Percentiles rank a stretch among this genome's conserved stretches.
phyloP scores from a whole-genome alignment of 2,797 vertebrate species.

The Dromococcyx pavoninus region DNA sequence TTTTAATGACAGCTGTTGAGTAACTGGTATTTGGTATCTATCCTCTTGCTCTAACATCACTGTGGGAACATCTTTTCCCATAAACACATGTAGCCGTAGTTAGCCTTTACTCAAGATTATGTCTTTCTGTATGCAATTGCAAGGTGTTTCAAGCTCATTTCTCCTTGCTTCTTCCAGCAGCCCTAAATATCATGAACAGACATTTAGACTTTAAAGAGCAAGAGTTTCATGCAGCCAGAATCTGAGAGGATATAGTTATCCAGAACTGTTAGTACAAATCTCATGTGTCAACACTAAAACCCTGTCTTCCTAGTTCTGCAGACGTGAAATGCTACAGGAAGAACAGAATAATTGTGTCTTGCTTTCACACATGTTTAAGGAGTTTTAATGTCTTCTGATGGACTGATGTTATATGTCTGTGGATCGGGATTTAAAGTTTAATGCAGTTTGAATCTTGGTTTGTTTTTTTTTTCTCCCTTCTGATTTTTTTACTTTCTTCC shows the following conservation, averaged over 20 bases:
- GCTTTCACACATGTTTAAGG: background rate
- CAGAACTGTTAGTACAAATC: background rate
- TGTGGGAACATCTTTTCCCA: background rate
- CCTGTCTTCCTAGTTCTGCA: background rate
- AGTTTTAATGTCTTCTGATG: conserved; percentile 6
- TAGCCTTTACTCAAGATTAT: background rate
- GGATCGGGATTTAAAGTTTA: conserved; percentile 27
- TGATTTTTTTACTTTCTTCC: background rate
- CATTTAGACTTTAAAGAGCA: background rate
- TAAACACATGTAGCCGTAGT: background rate
- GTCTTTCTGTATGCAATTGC: background rate
- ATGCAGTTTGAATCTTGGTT: background rate
- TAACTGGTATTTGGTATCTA: background rate
- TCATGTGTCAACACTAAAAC: background rate
- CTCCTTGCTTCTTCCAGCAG: background rate
- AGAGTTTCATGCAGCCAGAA: background rate
- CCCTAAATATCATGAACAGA: background rate
- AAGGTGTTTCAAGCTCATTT: background rate
- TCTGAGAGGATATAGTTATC: background rate
- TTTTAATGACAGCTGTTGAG: background rate
- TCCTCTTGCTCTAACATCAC: background rate
- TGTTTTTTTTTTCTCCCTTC: background rate
- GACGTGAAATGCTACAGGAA: background rate
- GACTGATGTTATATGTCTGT: background rate
- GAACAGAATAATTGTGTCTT: background rate